These are phyloP conservation scores for Xestobium rufovillosum DNA, from an alignment of 2,888 invertebrate genomes.

Conservation along the genomic window DNA sequence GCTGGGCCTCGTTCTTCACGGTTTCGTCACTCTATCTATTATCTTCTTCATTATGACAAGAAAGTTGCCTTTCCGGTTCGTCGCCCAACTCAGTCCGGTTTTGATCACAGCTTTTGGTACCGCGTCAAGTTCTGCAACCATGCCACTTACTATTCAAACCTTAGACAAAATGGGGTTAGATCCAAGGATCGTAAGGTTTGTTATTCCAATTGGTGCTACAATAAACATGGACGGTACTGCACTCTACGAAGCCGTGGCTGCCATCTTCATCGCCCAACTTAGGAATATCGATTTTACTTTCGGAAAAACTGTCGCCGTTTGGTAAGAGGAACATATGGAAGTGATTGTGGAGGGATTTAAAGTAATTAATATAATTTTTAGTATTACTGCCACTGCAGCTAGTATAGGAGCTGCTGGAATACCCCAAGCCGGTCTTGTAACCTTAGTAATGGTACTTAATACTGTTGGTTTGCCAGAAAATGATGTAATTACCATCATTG, in stretches of 20 bases:
- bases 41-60: slow-evolving; percentile 78
- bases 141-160: slow-evolving; percentile 91
- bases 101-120: slow-evolving; percentile 95
- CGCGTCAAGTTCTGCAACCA: slow-evolving; percentile 89
- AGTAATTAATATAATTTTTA: too few relatives aligned
- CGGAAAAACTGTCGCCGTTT: slow-evolving; percentile 85
- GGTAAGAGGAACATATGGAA: slow-evolving; percentile 49
- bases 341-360: too few relatives aligned
- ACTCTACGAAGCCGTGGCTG: slow-evolving; percentile 95
- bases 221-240: slow-evolving; percentile 99
- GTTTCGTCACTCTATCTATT: slow-evolving; percentile 80
- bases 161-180: slow-evolving; percentile 89
- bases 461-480: slow-evolving; percentile 85
- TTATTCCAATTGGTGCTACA: slow-evolving; percentile 94
- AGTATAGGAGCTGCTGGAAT: slow-evolving; percentile 97
- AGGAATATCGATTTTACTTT: slow-evolving; percentile 74
- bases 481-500: slow-evolving; percentile 83
- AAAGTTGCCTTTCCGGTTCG: slow-evolving; percentile 73
- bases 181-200: slow-evolving; percentile 85
- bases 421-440: slow-evolving; percentile 90
- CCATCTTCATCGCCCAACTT: slow-evolving; percentile 94
- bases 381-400: slow-evolving; percentile 83
- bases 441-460: slow-evolving; percentile 92
- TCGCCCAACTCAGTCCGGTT: slow-evolving; percentile 81
- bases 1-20: slow-evolving; percentile 85